phyloP scores from a whole-genome alignment of 2,888 invertebrate genomes.

The Brachylomia viminalis region DNA sequence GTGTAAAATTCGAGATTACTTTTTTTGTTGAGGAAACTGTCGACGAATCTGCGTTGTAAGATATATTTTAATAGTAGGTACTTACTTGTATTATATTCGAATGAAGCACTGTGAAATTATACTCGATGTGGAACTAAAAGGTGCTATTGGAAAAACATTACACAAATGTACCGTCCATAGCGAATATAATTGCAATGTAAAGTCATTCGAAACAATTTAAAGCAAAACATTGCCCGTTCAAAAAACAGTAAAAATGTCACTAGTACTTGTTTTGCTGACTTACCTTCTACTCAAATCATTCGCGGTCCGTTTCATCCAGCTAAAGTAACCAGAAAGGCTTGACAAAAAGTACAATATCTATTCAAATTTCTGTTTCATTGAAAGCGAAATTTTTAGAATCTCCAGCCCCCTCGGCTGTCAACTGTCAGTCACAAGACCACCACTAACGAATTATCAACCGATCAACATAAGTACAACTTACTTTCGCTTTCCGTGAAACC shows the following conservation, averaged over 20 bases:
- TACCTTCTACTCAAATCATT: constrained; percentile 29
- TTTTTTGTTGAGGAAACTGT: constrained; percentile 56
- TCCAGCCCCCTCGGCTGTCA: constrained; percentile 79
- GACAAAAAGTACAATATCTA: constrained; percentile 60
- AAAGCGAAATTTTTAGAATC: constrained; percentile 82
- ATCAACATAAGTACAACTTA: constrained; percentile 79
- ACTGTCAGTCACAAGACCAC: constrained; percentile 85
- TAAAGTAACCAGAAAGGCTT: constrained; percentile 55
- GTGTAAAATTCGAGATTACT: constrained; percentile 73
- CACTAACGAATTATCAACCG: constrained; percentile 80
- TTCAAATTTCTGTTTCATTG: constrained; percentile 66
- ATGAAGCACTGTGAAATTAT: constrained; percentile 56
- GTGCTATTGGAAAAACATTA: constrained; percentile 17
- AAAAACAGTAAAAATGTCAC: neutral
- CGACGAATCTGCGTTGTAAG: constrained; percentile 43
- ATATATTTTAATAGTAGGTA: constrained; percentile 29
- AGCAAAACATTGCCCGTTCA: neutral
- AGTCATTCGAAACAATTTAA: constrained; percentile 22
- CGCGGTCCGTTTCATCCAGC: constrained; percentile 60
- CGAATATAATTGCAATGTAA: constrained; percentile 35
- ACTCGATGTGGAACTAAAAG: constrained; percentile 51
- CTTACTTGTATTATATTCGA: constrained; percentile 38
- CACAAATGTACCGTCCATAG: constrained; percentile 49
- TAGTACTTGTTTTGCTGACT: neutral
- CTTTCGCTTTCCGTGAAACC: constrained; percentile 87